These are phyloP conservation scores for Clarias macrocephalus DNA, from an alignment of 2,113 vertebrate species.

Conservation along the genomic window DNA sequence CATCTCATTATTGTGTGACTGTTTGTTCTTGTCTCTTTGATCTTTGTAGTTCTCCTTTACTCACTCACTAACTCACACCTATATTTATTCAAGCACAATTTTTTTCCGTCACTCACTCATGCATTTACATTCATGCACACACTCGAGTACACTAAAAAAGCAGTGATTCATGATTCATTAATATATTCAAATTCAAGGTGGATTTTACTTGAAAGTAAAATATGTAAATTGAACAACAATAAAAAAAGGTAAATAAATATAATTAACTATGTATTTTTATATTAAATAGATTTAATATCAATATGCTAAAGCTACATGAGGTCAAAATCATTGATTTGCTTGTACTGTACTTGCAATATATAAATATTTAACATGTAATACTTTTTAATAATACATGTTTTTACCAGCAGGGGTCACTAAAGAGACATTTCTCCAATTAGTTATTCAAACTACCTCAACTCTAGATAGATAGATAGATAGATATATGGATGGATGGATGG, in stretches of 20 bases:
- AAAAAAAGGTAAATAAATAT: no score
- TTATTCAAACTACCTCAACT: not conserved
- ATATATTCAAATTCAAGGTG: no score
- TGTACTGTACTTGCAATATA: not conserved
- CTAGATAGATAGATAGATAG: no score
- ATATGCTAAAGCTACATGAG: no score
- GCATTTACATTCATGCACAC: not conserved
- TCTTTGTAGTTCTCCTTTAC: not conserved
- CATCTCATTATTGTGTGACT: not conserved
- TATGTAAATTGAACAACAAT: no score
- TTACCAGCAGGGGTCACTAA: slow-evolving; percentile 8
- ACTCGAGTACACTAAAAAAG: no score
- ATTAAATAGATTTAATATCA: no score
- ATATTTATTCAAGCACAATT: not conserved
- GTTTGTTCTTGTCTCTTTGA: not conserved
- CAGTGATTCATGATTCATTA: no score
- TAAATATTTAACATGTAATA: not conserved
- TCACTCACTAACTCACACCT: not conserved
- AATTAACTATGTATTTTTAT: no score
- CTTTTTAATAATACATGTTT: not conserved
- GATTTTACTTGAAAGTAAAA: no score
- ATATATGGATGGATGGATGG: no score
- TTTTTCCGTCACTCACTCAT: not conserved
- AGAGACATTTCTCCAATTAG: not conserved
- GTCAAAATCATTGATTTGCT: no score